Percentiles rank a stretch among this genome's conserved stretches.
Evolutionary conservation across 2,113 vertebrate genomes (phyloP).

Genomic region (Pleuronectes platessa): DNA sequence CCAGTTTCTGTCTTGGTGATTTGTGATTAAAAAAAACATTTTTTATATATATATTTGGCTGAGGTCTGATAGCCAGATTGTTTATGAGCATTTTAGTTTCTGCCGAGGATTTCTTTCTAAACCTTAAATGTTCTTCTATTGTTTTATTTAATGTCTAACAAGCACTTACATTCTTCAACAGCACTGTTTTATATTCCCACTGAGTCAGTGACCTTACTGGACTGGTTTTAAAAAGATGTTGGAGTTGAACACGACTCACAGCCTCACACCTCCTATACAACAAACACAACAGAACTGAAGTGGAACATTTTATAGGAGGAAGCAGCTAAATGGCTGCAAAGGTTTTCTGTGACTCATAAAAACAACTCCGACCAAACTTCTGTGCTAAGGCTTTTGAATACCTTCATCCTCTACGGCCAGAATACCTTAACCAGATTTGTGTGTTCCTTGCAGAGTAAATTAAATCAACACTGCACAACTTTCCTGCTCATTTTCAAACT

Average conservation of each 20-base stretch:
- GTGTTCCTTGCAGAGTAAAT: neutral
- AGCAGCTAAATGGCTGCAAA: neutral
- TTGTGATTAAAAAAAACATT: no score
- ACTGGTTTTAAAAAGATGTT: neutral
- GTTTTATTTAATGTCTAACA: neutral
- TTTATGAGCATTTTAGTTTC: no score
- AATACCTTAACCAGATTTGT: neutral
- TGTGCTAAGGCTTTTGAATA: neutral
- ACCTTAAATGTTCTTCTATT: neutral
- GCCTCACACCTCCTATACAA: constrained; percentile 6
- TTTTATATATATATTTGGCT: no score
- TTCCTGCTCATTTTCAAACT: no score
- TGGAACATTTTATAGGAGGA: neutral
- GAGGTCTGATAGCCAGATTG: no score
- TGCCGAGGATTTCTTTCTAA: neutral
- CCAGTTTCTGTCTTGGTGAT: no score
- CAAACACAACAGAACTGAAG: constrained; percentile 9
- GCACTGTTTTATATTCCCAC: neutral
- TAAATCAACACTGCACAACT: neutral
- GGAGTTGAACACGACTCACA: constrained; percentile 11
- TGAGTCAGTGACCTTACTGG: neutral
- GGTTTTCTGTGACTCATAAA: constrained; percentile 3
- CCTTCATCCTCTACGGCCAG: neutral
- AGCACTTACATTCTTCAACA: neutral
- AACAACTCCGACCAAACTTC: neutral